phyloP scores from a whole-genome alignment of 92 coral and sea anemone genomes.

The Montipora capitata region DNA sequence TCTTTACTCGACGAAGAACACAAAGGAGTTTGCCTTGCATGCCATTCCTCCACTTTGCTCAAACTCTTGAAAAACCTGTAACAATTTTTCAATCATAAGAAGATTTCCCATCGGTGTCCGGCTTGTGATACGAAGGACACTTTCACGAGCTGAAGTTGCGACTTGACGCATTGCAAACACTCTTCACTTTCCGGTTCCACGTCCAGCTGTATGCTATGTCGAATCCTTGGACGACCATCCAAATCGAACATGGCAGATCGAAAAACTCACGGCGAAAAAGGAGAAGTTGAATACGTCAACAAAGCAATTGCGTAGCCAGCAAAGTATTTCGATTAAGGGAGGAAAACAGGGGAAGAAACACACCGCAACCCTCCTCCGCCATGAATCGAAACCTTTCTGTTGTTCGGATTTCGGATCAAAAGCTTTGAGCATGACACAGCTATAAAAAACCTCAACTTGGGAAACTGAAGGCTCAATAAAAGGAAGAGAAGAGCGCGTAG shows the following conservation, averaged over 20 bases:
- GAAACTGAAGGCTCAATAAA: no score
- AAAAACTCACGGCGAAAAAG: slow-evolving; percentile 11
- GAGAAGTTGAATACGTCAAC: not conserved
- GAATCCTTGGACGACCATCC: not conserved
- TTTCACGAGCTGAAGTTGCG: not conserved
- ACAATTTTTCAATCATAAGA: no score
- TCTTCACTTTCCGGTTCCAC: no score
- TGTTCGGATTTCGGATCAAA: no score
- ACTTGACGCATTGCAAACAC: no score
- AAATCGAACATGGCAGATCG: slow-evolving; percentile 20
- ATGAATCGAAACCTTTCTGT: not conserved
- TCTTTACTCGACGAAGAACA: not conserved
- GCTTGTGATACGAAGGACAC: slow-evolving; percentile 16
- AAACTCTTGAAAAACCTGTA: not conserved
- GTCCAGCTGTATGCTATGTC: no score
- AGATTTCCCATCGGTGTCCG: slow-evolving; percentile 47
- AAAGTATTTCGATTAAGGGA: not conserved
- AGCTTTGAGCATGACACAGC: not conserved
- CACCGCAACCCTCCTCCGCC: not conserved
- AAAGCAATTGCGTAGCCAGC: not conserved
- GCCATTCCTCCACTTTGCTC: not conserved
- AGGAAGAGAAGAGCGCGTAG: not conserved
- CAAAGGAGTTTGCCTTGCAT: not conserved
- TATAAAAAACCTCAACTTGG: not conserved
- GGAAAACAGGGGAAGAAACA: not conserved